phyloP scores from a whole-genome alignment of 2,888 invertebrate genomes.

The Odontomyia ornata region DNA sequence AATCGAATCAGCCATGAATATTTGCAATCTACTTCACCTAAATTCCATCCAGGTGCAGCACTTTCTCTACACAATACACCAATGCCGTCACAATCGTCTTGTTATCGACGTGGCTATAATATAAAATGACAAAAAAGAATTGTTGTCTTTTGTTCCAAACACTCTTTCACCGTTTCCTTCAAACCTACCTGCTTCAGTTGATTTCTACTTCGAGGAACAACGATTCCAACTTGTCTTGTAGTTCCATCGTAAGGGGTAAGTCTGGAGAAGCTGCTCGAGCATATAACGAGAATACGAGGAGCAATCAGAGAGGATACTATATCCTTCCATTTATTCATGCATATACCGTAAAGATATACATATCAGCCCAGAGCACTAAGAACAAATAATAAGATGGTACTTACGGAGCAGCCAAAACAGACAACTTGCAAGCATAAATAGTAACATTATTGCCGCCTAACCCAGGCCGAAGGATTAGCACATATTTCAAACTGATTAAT shows the following conservation, averaged over 20 bases:
- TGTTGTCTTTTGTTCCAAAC: background rate
- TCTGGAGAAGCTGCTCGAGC: background rate
- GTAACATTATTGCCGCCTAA: background rate
- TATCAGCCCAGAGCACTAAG: slow-evolving; percentile 35
- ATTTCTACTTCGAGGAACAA: background rate
- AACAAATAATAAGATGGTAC: slow-evolving; percentile 41
- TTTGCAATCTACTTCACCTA: slow-evolving; percentile 27
- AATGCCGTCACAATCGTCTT: background rate
- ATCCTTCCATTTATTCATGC: background rate
- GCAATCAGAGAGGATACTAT: slow-evolving; percentile 19
- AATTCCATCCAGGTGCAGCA: slow-evolving; percentile 14
- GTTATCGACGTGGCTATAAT: background rate
- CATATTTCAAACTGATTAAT: slow-evolving; percentile 11
- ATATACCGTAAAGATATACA: slow-evolving; percentile 30
- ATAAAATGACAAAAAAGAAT: background rate
- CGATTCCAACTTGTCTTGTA: slow-evolving; percentile 29
- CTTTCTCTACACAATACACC: background rate
- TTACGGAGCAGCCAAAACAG: background rate
- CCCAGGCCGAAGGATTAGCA: background rate
- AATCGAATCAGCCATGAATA: background rate
- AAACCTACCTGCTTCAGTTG: background rate
- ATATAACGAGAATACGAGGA: slow-evolving; percentile 34
- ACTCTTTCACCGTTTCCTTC: background rate
- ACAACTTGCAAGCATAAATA: background rate
- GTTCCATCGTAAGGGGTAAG: background rate